Base-by-base conservation (phyloP, 2,113 vertebrate species). In the Siphamia tubifer region DNA sequence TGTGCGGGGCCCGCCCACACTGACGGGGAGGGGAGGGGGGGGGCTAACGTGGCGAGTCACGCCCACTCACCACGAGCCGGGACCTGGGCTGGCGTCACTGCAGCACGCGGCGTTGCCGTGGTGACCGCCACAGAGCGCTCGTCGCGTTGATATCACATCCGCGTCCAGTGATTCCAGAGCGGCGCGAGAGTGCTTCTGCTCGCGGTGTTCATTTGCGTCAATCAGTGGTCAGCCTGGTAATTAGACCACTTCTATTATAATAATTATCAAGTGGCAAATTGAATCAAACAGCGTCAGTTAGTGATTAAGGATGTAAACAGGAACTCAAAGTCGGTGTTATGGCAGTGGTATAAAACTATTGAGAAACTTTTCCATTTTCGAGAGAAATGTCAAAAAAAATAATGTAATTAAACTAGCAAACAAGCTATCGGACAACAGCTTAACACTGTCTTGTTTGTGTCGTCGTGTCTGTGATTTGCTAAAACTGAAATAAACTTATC, bases 1-100 rank as follows among this genome's bases (percentile, higher is more conserved):
- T 54, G 80, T 64, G 66, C 70, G 44, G 66, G 69, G 56, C 90
- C 91, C 92, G 90, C 90, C 91, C 85, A 90, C 90, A 88, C 75
- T 78, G 82, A 77, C 68, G 66, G 42, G 21, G 25, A 31, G 4
- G 24, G 21, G 11, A 17, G 77, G 70, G 63, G n/a, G n/a, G 75
- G 82, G 68, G 51, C 44, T 67, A 78, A 80, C 72, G 76, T 82
- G 74, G 78, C 57, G 79, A 83, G 89, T 84, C 89, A 91, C 92
- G 85, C 91, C 91, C 84, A 87, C 90, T 90, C 85, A 86, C 78
- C 88, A 90, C 74, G 89, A 89, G 89, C 82, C 72, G 24, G 70
- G 70, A 67, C 73, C 67, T 3, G 55, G 24, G 83, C 67, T 79
- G 74, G 89, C 91, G 88, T 92, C 90, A 89, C 74, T 82, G 83